Base-by-base conservation (phyloP, 1,140 invertebrate species). In the Rhopalosiphum maidis region DNA sequence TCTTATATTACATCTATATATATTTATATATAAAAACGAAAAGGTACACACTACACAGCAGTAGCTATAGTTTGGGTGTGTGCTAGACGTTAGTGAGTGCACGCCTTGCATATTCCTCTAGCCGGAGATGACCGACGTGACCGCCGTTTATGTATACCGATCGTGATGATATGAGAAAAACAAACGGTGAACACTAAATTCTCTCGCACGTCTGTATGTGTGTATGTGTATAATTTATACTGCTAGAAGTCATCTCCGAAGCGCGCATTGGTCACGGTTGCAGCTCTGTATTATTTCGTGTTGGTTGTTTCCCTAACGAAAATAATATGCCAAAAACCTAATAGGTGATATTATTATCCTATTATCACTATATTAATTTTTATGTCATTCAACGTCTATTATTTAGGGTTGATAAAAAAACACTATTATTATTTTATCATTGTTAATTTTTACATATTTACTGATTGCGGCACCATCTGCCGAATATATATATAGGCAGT, bases 91-190 rank as follows among this genome's bases (percentile, higher is more conserved):
- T 23, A 7, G 85, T 30, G 41, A 46, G 25, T 86, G 35, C 37
- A 4, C 37, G 23, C 37, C 5, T 46, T 21, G n/a, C 43, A 48
- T 91, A 25, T 54, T 92, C n/a, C 68, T 82, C 90, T n/a, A 77
- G 46, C 60, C 48, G 91, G 18, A 51, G 21, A 77, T 18, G 91
- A 92, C n/a, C n/a, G 77, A 92, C 77, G 91, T 92, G 46, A 92
- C 91, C 46, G 77, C 91, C 55, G 37, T 91, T 91, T 91, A 82
- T 77, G 43, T 91, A 83, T 46, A 46, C 30, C 51, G 23, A 89
- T 89, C 88, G 88, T 89, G 87, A 54, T 54, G 48, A 89, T 89
- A 89, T 55, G n/a, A 55, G 21, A 89, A 89, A 55, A 89, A 89
- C 35, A 55, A 89, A 89, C 48, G 87, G 48, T 54, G 48, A n/a